Base-by-base conservation (phyloP, 1,140 invertebrate species). In the Neodiprion lecontei region DNA sequence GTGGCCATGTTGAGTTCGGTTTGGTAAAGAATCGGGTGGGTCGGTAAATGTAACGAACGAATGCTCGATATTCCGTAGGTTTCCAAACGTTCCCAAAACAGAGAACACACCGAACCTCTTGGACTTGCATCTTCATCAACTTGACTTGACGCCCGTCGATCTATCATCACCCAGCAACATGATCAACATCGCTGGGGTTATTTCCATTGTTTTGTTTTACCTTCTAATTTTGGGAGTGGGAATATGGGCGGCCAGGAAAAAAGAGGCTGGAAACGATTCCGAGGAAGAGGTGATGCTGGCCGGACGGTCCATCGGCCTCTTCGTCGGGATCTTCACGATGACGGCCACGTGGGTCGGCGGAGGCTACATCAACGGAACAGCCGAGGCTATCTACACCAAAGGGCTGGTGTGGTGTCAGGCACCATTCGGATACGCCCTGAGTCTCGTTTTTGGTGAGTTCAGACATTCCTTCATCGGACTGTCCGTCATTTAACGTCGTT, bases 271-370 rank as follows among this genome's bases (percentile, higher is more conserved):
- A 69, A 95, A 96, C 88, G 93, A 96, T 83, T 95, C 94, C 28
- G 95, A 98, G 83, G 97, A 98, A 88, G 97, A 98, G 86, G 96
- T 99, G 14, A 99, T 99, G 97, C 87, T 99, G 79, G 98, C 98
- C 0, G 97, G 97, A 1, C 90, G 98, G 69, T 98, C 96, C 82
- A 99, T 99, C 80, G 97, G 98, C 7, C 90, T 98, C 4, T 96
- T 99, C 80, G 97, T 99, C 66, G 98, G 98, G 21, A 97, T 98
- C 76, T 99, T 99, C 81, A 99, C 98, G 14, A 99, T 99, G 98
- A 99, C 98, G 95, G 98, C 98, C 21, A 99, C 97, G 21, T 99
- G 98, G 98, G 98, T 99, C 14, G 98, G 98, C 73, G 98, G 98
- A 50, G 98, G 97, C 48, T 99, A 99, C 89, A 99, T 99, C 84